Evolutionary conservation across 2,888 invertebrate species (phyloP).

Genomic region (Tetheella fluctuosa): DNA sequence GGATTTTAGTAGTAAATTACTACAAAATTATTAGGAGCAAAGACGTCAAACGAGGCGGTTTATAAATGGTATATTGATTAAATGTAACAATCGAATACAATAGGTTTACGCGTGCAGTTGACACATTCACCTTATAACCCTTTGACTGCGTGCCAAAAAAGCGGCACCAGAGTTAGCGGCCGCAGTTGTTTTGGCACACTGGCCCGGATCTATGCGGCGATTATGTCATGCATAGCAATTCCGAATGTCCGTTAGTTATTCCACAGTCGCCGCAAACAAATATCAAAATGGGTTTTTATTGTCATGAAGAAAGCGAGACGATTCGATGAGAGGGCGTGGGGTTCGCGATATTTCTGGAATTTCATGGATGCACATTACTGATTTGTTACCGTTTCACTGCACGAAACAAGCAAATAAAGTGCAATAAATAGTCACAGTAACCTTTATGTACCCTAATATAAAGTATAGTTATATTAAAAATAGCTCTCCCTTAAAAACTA

Average conservation of each 20-base stretch:
- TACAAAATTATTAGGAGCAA: neutral
- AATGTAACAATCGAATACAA: conserved; percentile 45
- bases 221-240: conserved; percentile 79
- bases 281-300: conserved; percentile 60
- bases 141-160: conserved; percentile 77
- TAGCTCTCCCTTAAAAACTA: neutral
- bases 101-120: conserved; percentile 51
- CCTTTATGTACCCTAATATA: neutral
- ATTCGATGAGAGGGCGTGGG: conserved; percentile 33
- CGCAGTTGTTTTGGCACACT: conserved; percentile 73
- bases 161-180: conserved; percentile 55
- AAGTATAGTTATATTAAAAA: neutral
- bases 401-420: neutral
- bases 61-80: conserved; percentile 36
- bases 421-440: neutral
- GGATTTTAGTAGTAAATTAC: too few species aligned
- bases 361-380: conserved; percentile 46
- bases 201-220: conserved; percentile 77
- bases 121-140: conserved; percentile 79
- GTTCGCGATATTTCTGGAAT: conserved; percentile 64
- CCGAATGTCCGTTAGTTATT: conserved; percentile 66
- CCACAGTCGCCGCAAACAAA: conserved; percentile 56
- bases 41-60: neutral
- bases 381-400: conserved; percentile 12
- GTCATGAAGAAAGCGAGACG: conserved; percentile 51